phyloP scores from a whole-genome alignment of 2,888 invertebrate genomes.

The Epinotia ramella region DNA sequence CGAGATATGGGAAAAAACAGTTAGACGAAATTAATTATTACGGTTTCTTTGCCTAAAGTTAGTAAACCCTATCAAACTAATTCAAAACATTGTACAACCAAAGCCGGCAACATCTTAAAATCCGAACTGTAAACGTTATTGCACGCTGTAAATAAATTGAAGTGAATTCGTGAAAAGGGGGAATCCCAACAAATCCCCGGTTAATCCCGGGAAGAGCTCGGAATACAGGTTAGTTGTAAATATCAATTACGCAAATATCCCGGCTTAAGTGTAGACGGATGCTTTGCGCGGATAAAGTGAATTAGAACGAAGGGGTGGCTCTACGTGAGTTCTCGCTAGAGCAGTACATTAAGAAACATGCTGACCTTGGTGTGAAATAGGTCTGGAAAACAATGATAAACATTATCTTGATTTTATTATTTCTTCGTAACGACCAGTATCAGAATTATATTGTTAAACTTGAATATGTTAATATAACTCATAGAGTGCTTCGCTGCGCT shows the following conservation, averaged over 20 bases:
- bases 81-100: slow-evolving; percentile 31
- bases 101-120: slow-evolving; percentile 52
- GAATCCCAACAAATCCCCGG: slow-evolving; percentile 78
- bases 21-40: no score
- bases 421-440: no score
- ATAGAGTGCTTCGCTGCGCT: no score
- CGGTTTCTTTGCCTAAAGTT: no score
- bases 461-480: no score
- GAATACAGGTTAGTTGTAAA: slow-evolving; percentile 84
- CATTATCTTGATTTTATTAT: no score
- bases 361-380: background rate
- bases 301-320: slow-evolving; percentile 54
- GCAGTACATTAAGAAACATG: background rate
- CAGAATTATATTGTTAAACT: no score
- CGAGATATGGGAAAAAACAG: no score
- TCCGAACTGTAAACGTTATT: slow-evolving; percentile 64
- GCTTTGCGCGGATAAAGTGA: slow-evolving; percentile 57
- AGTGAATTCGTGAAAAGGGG: slow-evolving; percentile 73
- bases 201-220: slow-evolving; percentile 77
- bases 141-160: slow-evolving; percentile 75
- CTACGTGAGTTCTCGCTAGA: background rate
- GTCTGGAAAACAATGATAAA: background rate
- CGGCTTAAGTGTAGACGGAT: slow-evolving; percentile 67
- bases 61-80: background rate
- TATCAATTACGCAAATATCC: slow-evolving; percentile 83